These are phyloP conservation scores for Homarus americanus DNA, from an alignment of 1,140 invertebrate genomes.

Conservation along the genomic window DNA sequence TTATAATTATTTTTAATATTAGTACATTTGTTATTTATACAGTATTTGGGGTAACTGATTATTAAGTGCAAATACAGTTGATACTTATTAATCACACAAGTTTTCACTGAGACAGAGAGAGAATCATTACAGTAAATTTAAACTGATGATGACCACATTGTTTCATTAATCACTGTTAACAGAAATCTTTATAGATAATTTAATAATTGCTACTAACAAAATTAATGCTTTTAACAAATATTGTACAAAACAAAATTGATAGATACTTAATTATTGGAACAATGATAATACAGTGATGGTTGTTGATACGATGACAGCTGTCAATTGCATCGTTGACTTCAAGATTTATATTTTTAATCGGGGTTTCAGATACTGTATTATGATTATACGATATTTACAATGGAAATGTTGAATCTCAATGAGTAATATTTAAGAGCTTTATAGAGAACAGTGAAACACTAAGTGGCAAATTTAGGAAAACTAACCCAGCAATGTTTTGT, in stretches of 20 bases:
- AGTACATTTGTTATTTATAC: too few species aligned
- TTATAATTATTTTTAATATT: too few species aligned
- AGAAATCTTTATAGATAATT: too few species aligned
- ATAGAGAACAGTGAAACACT: conserved; percentile 64
- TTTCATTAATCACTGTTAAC: too few species aligned
- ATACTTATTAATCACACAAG: too few species aligned
- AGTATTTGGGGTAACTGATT: too few species aligned
- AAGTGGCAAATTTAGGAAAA: conserved; percentile 46
- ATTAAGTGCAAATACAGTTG: too few species aligned
- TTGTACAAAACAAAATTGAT: not conserved
- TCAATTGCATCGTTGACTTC: not conserved
- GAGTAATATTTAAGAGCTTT: conserved; percentile 59
- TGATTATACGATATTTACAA: not conserved
- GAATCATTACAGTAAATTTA: too few species aligned
- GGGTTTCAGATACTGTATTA: not conserved
- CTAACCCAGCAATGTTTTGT: conserved; percentile 23
- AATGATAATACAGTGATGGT: not conserved
- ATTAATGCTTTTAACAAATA: too few species aligned
- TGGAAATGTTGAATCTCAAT: conserved; percentile 36
- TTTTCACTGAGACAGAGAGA: too few species aligned
- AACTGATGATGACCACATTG: too few species aligned
- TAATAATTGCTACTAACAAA: too few species aligned
- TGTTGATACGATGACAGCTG: not conserved
- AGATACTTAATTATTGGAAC: not conserved
- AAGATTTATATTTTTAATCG: conserved; percentile 11